Percentiles rank a stretch among this genome's conserved stretches.
These are phyloP conservation scores for Aldabrachelys gigantea DNA, from an alignment of 2,113 vertebrate species.

Conservation along the genomic window DNA sequence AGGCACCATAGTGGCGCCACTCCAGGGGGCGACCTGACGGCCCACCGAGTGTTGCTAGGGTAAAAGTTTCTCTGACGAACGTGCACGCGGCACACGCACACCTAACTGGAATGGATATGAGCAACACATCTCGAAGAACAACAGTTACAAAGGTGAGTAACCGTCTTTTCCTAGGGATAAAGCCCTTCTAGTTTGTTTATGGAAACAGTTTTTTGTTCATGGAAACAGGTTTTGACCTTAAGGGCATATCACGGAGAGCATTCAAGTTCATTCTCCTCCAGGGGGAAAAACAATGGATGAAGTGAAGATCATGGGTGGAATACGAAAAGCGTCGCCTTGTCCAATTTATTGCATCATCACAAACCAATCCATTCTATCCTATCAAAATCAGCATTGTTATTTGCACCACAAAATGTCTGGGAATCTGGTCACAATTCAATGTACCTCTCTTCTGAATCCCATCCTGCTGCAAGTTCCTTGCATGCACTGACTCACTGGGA, in stretches of 20 bases:
- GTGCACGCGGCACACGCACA: too few relatives aligned
- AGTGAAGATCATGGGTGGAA: not conserved
- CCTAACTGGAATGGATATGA: too few relatives aligned
- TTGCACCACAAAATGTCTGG: not conserved
- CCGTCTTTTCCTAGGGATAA: fast-evolving
- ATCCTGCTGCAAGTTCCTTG: not conserved
- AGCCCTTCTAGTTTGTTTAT: fast-evolving
- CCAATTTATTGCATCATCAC: not conserved
- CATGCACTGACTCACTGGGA: not conserved
- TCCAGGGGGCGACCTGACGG: too few relatives aligned
- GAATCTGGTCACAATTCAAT: too few relatives aligned
- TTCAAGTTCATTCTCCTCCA: not conserved
- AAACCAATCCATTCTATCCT: not conserved
- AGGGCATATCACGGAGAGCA: not conserved
- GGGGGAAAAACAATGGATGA: not conserved
- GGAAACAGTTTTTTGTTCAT: not conserved
- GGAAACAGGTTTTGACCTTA: not conserved
- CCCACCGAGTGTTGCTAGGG: too few relatives aligned
- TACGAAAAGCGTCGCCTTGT: not conserved
- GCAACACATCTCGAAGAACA: too few relatives aligned
- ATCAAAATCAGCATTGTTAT: not conserved
- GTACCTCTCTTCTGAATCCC: not conserved
- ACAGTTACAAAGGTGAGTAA: too few relatives aligned
- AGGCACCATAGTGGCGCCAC: too few relatives aligned
- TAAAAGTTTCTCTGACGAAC: too few relatives aligned